Conservation (phyloP, 2,113 vertebrate genomes). For the Argyrosomus japonicus region DNA sequence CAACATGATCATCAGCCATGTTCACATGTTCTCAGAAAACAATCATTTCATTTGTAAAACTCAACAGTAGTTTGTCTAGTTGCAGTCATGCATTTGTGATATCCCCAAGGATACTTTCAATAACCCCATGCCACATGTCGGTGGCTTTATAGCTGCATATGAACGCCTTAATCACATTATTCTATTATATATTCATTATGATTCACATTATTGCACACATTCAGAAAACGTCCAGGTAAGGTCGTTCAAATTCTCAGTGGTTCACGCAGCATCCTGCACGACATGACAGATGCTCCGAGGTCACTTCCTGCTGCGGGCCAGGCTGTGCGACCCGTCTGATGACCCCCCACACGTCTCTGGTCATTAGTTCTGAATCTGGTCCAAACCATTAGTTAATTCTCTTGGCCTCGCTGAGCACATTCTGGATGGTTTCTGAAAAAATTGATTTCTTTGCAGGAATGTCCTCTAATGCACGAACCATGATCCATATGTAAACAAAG, state of each 20-base stretch:
- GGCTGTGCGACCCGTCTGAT: slow-evolving; percentile 23
- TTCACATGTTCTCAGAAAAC: neutral
- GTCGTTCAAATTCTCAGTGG: neutral
- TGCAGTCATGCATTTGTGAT: neutral
- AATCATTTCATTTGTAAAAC: neutral
- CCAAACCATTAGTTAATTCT: slow-evolving; percentile 42
- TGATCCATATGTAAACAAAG: slow-evolving; percentile 14
- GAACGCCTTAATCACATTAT: neutral
- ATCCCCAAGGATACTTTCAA: neutral
- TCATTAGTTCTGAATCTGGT: slow-evolving; percentile 33
- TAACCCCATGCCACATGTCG: neutral
- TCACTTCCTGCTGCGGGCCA: slow-evolving; percentile 42
- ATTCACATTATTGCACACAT: neutral
- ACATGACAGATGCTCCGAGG: slow-evolving; percentile 34
- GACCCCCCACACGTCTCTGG: slow-evolving; percentile 39
- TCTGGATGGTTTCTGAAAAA: slow-evolving; percentile 1
- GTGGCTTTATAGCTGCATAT: neutral
- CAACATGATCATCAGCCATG: neutral
- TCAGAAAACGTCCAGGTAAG: neutral
- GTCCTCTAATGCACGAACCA: slow-evolving; percentile 4
- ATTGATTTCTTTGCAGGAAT: slow-evolving; percentile 17
- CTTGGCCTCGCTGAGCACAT: neutral
- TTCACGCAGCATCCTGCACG: neutral
- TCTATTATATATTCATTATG: neutral
- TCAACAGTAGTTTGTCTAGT: neutral